A percentile compares a stretch with the other conserved stretches of the same genome.
phyloP scores from a whole-genome alignment of 2,888 invertebrate species.

The Stenodema calcarata region DNA sequence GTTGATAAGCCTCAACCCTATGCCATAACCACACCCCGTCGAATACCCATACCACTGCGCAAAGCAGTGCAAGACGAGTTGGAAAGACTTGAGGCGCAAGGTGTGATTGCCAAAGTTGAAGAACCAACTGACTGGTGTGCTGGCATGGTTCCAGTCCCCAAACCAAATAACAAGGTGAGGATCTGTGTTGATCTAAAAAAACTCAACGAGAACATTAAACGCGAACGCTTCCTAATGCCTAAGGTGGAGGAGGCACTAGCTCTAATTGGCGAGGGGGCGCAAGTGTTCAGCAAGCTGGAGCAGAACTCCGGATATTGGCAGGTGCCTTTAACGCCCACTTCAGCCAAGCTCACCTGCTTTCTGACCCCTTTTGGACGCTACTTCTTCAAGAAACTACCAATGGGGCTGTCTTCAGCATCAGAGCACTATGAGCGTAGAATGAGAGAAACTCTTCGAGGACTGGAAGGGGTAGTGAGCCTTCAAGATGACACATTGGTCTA shows the following conservation, averaged over 20 bases:
- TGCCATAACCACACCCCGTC: background rate
- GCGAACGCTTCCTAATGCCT: background rate
- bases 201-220: background rate
- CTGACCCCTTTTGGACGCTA: conserved; percentile 53
- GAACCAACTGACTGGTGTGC: background rate
- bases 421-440: too few species aligned
- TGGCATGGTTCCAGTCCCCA: background rate
- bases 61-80: background rate
- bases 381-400: conserved; percentile 54
- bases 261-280: conserved; percentile 52
- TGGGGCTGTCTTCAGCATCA: conserved; percentile 54
- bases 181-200: background rate
- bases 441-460: too few species aligned
- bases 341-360: conserved; percentile 54
- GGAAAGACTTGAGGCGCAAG: background rate
- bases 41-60: conserved; percentile 6
- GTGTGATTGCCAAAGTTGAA: background rate
- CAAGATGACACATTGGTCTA: too few species aligned
- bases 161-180: background rate
- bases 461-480: too few species aligned
- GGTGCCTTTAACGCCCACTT: conserved; percentile 52
- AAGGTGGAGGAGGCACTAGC: conserved; percentile 54
- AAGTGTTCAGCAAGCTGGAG: too few species aligned
- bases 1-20: background rate
- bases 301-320: conserved; percentile 58